A percentile compares a stretch with the other conserved stretches of the same genome.
These are phyloP conservation scores for Pluvianellus socialis DNA, from an alignment of 2,113 vertebrate genomes.

Conservation along the genomic window DNA sequence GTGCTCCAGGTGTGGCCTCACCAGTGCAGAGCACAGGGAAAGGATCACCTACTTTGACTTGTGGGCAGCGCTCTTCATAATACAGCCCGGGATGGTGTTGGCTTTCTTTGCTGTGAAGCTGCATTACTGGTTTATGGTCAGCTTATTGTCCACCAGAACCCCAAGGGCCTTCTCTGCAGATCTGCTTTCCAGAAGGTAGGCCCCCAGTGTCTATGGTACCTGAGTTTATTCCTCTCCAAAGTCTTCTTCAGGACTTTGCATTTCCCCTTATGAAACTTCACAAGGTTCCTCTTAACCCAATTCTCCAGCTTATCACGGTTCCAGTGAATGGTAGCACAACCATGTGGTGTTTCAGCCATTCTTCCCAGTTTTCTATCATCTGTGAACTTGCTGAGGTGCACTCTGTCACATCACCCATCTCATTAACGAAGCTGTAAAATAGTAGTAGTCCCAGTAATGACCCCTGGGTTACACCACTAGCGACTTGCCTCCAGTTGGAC, in stretches of 20 bases:
- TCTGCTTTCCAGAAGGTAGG: not conserved
- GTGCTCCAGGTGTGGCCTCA: not conserved
- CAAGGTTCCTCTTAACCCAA: not conserved
- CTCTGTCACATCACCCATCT: not conserved
- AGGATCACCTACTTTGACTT: not conserved
- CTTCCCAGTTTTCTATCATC: not conserved
- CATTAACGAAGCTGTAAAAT: not conserved
- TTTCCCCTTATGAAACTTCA: not conserved
- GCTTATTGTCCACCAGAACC: not conserved
- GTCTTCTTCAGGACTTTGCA: not conserved
- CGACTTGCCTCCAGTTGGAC: not conserved
- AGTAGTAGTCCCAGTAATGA: not conserved
- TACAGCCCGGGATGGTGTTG: not conserved
- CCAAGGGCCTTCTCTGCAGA: not conserved
- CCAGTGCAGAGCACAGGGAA: not conserved
- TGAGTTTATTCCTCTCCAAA: not conserved
- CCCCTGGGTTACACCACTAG: not conserved
- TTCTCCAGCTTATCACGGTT: not conserved
- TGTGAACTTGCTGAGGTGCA: not conserved
- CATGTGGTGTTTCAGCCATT: not conserved
- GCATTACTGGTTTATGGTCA: not conserved
- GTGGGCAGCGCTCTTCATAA: not conserved
- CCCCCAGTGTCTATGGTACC: not conserved
- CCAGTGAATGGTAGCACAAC: not conserved
- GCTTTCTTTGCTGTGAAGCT: not conserved